Percentiles rank a stretch among this genome's conserved stretches.
Conservation (phyloP, 2,888 invertebrate species). For the Tromatobia lineatoria region DNA sequence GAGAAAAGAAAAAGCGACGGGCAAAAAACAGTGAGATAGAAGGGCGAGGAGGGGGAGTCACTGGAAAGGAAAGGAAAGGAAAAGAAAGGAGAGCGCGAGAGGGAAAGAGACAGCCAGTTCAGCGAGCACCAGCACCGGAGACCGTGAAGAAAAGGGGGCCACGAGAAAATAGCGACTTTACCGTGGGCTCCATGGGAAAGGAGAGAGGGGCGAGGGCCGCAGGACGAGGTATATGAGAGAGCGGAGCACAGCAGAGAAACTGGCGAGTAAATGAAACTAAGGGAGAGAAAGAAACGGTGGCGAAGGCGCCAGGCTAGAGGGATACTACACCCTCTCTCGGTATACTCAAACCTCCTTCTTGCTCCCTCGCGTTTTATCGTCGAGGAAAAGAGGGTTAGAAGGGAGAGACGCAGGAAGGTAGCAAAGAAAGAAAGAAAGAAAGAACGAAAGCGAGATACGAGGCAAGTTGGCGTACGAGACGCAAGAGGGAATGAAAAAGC, state of each 20-base stretch:
- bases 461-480: conserved; percentile 35
- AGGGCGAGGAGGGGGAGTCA: conserved; percentile 32
- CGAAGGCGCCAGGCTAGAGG: conserved; percentile 54
- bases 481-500: conserved; percentile 59
- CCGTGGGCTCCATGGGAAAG: conserved; percentile 82
- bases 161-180: conserved; percentile 82
- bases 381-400: conserved; percentile 47
- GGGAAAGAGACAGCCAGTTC: conserved; percentile 62
- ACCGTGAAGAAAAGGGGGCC: conserved; percentile 81
- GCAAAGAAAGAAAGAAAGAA: conserved; percentile 43
- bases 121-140: conserved; percentile 64
- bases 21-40: conserved; percentile 44
- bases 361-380: conserved; percentile 20
- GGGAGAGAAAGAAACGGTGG: conserved; percentile 83
- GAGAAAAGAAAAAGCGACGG: conserved; percentile 53
- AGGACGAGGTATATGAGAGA: conserved; percentile 81
- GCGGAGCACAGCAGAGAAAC: conserved; percentile 78
- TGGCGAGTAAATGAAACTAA: conserved; percentile 83
- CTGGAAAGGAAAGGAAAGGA: conserved; percentile 55
- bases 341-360: conserved; percentile 46
- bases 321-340: conserved; percentile 55
- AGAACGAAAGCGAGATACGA: conserved; percentile 36
- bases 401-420: conserved; percentile 41
- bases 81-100: conserved; percentile 44
- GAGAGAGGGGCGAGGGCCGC: conserved; percentile 71